A percentile compares a stretch with the other conserved stretches of the same genome.
Conservation (phyloP, 2,797 vertebrate species). For the Fratercula arctica region DNA sequence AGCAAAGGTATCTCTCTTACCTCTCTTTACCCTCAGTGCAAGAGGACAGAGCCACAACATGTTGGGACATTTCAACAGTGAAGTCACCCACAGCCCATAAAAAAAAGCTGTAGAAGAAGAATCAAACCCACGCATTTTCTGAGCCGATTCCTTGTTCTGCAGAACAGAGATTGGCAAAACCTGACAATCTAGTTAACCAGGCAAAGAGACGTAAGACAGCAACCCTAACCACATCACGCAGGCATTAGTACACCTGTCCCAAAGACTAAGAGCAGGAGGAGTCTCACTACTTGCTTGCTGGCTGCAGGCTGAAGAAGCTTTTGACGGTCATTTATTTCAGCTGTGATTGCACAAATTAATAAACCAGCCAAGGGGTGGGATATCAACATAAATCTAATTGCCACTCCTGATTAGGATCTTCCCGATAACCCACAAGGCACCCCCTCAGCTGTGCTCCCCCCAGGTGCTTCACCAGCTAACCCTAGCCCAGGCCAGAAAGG, state of each 20-base stretch:
- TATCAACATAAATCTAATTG: background rate
- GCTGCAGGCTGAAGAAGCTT: background rate
- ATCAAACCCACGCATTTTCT: background rate
- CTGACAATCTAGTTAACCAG: background rate
- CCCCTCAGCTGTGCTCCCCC: fast-evolving
- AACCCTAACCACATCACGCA: background rate
- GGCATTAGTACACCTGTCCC: background rate
- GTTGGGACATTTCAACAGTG: background rate
- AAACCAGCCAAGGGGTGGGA: background rate
- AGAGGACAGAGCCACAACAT: background rate
- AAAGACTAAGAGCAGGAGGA: background rate
- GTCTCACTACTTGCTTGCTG: background rate
- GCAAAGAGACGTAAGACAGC: background rate
- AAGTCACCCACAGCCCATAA: background rate
- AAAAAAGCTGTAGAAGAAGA: background rate
- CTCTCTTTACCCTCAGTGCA: background rate
- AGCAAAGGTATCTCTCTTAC: background rate
- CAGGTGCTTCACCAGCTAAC: background rate
- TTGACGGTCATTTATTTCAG: background rate
- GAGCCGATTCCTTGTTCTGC: background rate
- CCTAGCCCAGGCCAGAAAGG: fast-evolving
- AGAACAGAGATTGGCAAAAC: background rate
- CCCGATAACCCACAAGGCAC: background rate
- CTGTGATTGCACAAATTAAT: background rate
- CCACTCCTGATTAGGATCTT: background rate